These are phyloP conservation scores for Melanostoma mellinum DNA, from an alignment of 2,888 invertebrate species.

Conservation along the genomic window DNA sequence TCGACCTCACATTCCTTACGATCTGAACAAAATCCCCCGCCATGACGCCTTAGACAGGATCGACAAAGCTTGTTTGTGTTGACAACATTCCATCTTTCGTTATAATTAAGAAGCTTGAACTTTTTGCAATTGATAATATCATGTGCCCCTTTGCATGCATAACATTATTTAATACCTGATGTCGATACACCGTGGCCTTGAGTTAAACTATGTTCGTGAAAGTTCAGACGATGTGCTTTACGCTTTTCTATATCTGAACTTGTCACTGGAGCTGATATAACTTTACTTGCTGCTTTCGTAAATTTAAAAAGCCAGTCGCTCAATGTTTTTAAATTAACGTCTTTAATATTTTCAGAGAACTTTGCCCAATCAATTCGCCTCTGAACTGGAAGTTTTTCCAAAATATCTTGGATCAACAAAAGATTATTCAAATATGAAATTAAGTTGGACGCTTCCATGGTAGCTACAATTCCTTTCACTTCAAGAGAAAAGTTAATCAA, in stretches of 20 bases:
- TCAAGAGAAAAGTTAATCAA: conserved; percentile 20
- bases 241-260: conserved; percentile 12
- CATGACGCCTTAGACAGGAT: not conserved
- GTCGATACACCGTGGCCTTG: not conserved
- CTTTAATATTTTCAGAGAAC: not conserved
- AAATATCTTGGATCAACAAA: not conserved
- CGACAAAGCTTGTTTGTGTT: not conserved
- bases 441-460: conserved; percentile 14
- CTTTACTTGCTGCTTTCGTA: conserved; percentile 13
- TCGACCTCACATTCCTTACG: conserved; percentile 29
- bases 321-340: conserved; percentile 19
- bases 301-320: conserved; percentile 29
- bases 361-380: conserved; percentile 23
- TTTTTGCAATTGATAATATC: not conserved
- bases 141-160: not conserved
- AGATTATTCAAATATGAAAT: conserved; percentile 22
- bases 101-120: not conserved
- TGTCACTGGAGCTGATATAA: not conserved
- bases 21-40: conserved; percentile 15
- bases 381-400: conserved; percentile 19
- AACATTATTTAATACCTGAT: not conserved
- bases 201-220: not conserved
- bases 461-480: conserved; percentile 6
- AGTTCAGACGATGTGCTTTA: conserved; percentile 6
- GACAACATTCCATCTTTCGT: conserved; percentile 8